Percentiles rank a stretch among this genome's conserved stretches.
Evolutionary conservation across 2,888 invertebrate species (phyloP).

Genomic region (Ennomos quercinarius): DNA sequence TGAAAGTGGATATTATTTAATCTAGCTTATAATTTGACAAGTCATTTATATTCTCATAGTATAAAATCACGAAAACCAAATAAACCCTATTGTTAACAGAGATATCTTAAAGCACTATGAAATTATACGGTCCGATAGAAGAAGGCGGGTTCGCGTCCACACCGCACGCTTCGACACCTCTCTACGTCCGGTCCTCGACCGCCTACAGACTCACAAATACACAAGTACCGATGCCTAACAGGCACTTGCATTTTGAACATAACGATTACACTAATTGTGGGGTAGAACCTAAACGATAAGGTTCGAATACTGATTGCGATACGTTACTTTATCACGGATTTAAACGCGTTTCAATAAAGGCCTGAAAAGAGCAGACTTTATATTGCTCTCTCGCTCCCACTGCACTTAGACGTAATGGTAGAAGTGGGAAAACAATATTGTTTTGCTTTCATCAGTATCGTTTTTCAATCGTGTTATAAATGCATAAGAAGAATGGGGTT

Average conservation of each 20-base stretch:
- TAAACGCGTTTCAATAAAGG: no score
- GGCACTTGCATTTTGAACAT: constrained; percentile 45
- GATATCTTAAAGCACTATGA: no score
- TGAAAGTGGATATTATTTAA: no score
- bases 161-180: constrained; percentile 23
- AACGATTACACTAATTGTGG: constrained; percentile 52
- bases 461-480: constrained; percentile 7
- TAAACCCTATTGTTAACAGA: no score
- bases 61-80: no score
- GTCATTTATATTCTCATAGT: no score
- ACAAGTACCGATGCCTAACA: constrained; percentile 36
- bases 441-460: no score
- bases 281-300: constrained; percentile 53
- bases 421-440: no score
- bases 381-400: no score
- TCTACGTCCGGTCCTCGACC: constrained; percentile 26
- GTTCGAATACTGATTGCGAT: constrained; percentile 50
- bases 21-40: no score
- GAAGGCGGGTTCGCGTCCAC: constrained; percentile 19
- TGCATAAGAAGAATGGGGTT: constrained; percentile 19
- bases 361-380: no score
- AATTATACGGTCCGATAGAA: background rate
- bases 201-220: constrained; percentile 31
- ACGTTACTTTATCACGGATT: constrained; percentile 14
- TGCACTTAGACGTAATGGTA: no score